A percentile compares a stretch with the other conserved stretches of the same genome.
phyloP scores from a whole-genome alignment of 2,888 invertebrate species.

The Arrhopalites spinosus region DNA sequence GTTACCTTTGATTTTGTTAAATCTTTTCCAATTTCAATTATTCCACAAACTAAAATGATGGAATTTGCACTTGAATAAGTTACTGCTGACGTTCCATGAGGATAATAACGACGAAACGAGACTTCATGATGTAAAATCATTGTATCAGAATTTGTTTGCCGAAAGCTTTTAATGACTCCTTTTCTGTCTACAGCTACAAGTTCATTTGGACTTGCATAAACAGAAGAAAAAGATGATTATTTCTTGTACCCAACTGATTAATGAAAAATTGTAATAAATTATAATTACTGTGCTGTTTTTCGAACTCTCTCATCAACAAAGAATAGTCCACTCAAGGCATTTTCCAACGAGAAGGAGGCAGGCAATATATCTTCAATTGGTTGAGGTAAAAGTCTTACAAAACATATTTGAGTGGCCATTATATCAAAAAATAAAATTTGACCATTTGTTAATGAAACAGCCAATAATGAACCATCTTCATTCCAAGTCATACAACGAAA shows the following conservation, averaged over 20 bases:
- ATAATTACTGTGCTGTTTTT: constrained; percentile 66
- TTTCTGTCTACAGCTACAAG: constrained; percentile 70
- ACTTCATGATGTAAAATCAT: constrained; percentile 68
- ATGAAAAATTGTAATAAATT: constrained; percentile 2
- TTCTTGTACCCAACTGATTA: too few species aligned
- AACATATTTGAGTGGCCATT: constrained; percentile 61
- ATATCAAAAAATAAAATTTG: constrained; percentile 73
- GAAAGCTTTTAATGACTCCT: constrained; percentile 69
- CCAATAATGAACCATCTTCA: constrained; percentile 73
- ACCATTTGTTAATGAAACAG: constrained; percentile 73
- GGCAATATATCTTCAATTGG: constrained; percentile 40
- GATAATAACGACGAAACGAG: constrained; percentile 65
- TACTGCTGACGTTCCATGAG: constrained; percentile 67
- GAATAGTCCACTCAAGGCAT: constrained; percentile 70
- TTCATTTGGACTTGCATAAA: constrained; percentile 72
- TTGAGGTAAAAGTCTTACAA: constrained; percentile 41
- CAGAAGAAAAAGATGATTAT: constrained; percentile 36
- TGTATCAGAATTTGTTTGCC: constrained; percentile 68
- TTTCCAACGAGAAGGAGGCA: constrained; percentile 57
- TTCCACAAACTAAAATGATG: constrained; percentile 68
- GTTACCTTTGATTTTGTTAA: constrained; percentile 19
- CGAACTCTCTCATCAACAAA: constrained; percentile 66
- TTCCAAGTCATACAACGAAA: constrained; percentile 77
- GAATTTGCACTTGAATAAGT: constrained; percentile 65
- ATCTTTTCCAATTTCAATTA: constrained; percentile 34